Base-by-base conservation (phyloP, 2,888 invertebrate genomes). In the Protonemura montana region DNA sequence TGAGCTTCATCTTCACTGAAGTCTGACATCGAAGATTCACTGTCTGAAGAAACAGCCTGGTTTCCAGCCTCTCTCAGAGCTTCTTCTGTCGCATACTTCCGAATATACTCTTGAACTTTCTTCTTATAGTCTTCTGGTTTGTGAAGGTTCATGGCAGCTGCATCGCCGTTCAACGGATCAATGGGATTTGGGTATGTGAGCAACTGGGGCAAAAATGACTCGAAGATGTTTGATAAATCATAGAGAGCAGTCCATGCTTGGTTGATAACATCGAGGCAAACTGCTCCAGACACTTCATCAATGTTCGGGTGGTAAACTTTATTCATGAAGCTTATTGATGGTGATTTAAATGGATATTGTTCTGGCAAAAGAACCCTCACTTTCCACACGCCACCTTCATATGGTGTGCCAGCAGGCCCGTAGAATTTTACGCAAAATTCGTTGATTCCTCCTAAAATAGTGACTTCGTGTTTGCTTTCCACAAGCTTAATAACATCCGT, bases 81-180 rank as follows among this genome's bases (percentile, higher is more conserved):
- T 92, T 98, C 99, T 92, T 99, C 99, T 86, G 98, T 99, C 88
- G 99, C 99, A 93, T 98, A 99, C 91, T 98, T 97, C 91, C 97
- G 95, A 89, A 99, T 99, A 93, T 99, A 99, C 92, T 99, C 99
- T 96, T 92, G 42, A 90, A 91, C 99, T 94, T 99, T 99, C 92
- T 98, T 98, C 94, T 98, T 98, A 93, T 99, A 99, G 91, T 99
- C 99, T 92, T 99, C 99, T 86, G 99, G 99, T 92, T 99, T 99
- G 93, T 99, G 99, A 90, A 99, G 95, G 93, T 98, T 99, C 95
- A 99, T 96, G 88, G 99, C 98, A 89, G 99, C 99, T 87, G 99
- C 99, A 92, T 99, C 99, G 78, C 99, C 99, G 93, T 99, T 99
- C 89, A 99, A 93, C 42, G 99, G 99, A 93, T 99, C 99, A 90